Conservation (phyloP, 2,113 vertebrate species). For the Paramisgurnus dabryanus region DNA sequence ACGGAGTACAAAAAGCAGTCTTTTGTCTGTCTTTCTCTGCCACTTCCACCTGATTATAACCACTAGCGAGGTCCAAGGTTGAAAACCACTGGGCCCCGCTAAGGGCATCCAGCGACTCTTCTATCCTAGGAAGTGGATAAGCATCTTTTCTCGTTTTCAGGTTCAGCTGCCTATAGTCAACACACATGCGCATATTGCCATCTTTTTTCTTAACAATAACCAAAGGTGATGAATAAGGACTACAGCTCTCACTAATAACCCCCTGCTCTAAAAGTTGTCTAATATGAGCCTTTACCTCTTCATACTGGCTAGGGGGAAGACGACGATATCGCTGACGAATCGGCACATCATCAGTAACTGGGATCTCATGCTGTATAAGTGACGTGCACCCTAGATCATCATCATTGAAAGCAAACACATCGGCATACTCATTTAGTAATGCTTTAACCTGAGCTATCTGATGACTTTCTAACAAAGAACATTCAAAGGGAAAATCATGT, state of each 20-base stretch:
- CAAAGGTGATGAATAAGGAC: not conserved
- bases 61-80: not conserved
- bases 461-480: not conserved
- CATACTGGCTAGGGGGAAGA: not conserved
- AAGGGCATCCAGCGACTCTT: not conserved
- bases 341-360: not conserved
- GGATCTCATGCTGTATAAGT: not conserved
- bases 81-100: not conserved
- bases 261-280: not conserved
- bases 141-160: no score
- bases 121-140: no score
- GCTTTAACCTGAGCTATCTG: not conserved
- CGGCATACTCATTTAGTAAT: not conserved
- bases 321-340: not conserved
- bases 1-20: not conserved
- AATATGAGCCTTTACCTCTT: not conserved
- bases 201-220: not conserved
- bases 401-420: not conserved
- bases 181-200: not conserved
- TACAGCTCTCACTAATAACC: not conserved
- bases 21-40: not conserved
- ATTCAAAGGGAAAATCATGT: not conserved
- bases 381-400: not conserved
- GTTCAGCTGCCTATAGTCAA: not conserved
- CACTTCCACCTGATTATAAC: not conserved